Evolutionary conservation across 2,797 vertebrate species (phyloP), one percentile per base, ranked within the genome.

Genomic region (Gorsachius magnificus): DNA sequence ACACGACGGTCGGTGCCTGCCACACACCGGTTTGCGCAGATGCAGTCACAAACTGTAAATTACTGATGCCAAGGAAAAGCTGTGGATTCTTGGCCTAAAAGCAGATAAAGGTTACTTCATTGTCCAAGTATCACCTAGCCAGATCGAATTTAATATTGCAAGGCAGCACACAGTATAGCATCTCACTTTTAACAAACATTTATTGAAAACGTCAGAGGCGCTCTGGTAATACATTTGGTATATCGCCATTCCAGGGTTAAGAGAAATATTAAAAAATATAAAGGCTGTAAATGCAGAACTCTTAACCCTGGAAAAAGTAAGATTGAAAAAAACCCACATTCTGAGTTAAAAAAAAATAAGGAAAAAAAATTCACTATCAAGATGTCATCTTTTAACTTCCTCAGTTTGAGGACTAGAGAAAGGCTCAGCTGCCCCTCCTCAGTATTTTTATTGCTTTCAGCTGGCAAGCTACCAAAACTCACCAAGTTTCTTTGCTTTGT

Each of bases 401-500:
- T 94, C 84, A 11, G 93, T 29, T 94, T 96, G 97, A 97, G 96
- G 96, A 83, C 69, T 10, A 54, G 91, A 94, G 95, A 68, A 96
- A 95, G 95, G 96, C 68, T 68, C 57, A 63, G 91, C 50, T 25
- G 41, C 28, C 81, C 68, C 31, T 76, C 87, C 94, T 75, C 38
- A 0, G 21, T 58, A 41, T 21, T 82, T 96, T 98, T 98, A 98
- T 98, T 98, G 98, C 97, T 98, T 97, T 94, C 82, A 15, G 96
- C 65, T 36, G 86, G 82, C 54, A 86, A 74, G 87, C 38, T 61
- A 56, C 77, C 79, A 41, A 45, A 54, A 72, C 81, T 75, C 65
- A 51, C 83, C 75, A 4, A 1, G 64, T 41, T 12, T 5, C 74
- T 26, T 66, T 10, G 87, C 87, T 86, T 38, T 71, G 51, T 61